A percentile compares a stretch with the other conserved stretches of the same genome.
These are phyloP conservation scores for Pollicipes pollicipes DNA, from an alignment of 1,140 invertebrate species.

Conservation along the genomic window DNA sequence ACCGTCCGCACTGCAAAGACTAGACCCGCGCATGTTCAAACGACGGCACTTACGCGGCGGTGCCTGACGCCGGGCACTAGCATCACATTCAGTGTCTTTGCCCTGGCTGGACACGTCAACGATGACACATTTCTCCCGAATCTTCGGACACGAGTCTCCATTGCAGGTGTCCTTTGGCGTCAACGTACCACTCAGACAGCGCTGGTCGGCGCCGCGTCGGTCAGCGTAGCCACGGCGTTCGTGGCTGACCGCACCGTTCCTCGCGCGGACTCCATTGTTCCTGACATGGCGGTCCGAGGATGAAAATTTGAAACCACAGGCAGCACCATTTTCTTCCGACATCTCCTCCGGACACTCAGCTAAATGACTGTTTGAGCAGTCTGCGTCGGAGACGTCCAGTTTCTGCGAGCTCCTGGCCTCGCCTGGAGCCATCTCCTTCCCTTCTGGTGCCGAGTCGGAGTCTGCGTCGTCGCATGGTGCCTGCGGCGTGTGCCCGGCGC, in stretches of 20 bases:
- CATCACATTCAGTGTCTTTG: neutral
- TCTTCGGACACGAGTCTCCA: no score
- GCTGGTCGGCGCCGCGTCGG: neutral
- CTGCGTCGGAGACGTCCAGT: no score
- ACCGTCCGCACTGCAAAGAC: neutral
- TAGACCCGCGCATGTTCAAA: neutral
- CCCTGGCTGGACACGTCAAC: no score
- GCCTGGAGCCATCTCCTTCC: no score
- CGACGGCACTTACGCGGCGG: neutral
- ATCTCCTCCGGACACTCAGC: neutral
- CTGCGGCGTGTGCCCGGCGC: neutral
- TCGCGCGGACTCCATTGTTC: neutral
- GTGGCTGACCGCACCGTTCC: neutral
- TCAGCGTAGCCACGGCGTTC: neutral
- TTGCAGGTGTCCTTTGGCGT: neutral
- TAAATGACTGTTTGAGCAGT: no score
- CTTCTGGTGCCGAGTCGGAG: neutral
- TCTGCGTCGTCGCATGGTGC: neutral
- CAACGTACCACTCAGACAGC: neutral
- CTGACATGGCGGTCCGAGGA: neutral
- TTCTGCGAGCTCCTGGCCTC: no score
- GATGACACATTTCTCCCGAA: no score
- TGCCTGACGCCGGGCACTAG: no score
- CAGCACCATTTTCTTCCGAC: neutral
- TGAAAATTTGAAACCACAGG: neutral